Base-by-base conservation (phyloP, 2,113 vertebrate species). In the Cololabis saira region DNA sequence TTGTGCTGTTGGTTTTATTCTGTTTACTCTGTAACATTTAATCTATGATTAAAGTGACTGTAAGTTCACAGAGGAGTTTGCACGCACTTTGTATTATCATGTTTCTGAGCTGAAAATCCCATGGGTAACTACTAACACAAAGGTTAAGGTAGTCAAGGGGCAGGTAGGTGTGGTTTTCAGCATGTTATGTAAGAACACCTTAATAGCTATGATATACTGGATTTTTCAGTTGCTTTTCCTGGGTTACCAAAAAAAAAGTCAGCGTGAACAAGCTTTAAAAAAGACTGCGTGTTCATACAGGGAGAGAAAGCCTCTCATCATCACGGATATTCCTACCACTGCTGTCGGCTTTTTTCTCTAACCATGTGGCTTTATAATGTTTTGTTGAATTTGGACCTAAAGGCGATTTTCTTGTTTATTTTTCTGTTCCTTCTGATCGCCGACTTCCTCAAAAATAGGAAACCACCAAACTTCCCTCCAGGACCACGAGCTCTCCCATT, bases 381-480 rank as follows among this genome's bases (percentile, higher is more conserved):
- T 27, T 81, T 93, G 68, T 27, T 83, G 0, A 18, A 5, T 12
- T 53, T 92, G 16, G 84, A 86, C 52, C 18, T 90, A 1, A 85
- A 74, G 64, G 78, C 53, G 0, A 1, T 94, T 0, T 56, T 95
- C 0, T 12, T 95, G 27, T 91, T 92, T 19, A 2, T 89, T 0
- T 0, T 87, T 0, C 3, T 86, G 15, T 90, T 94, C 15, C 78
- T 95, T 11, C 33, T 95, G 0, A 44, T 94, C 0, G 64, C 81
- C 0, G 74, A 92, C 69, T 91, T 80, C 41, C 12, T 94, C 42
- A 94, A 84, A 84, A 71, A 58, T 40, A 89, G 85, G 58, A 91
- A 57, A 5, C 92, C 91, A 0, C 83, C 84, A 40, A 69, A 91
- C 58, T 95, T 71, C 40, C 95, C 94, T 1, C 94, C 94, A 0